Evolutionary conservation across 2,888 invertebrate species (phyloP).

Genomic region (Caenorhabditis angaria): DNA sequence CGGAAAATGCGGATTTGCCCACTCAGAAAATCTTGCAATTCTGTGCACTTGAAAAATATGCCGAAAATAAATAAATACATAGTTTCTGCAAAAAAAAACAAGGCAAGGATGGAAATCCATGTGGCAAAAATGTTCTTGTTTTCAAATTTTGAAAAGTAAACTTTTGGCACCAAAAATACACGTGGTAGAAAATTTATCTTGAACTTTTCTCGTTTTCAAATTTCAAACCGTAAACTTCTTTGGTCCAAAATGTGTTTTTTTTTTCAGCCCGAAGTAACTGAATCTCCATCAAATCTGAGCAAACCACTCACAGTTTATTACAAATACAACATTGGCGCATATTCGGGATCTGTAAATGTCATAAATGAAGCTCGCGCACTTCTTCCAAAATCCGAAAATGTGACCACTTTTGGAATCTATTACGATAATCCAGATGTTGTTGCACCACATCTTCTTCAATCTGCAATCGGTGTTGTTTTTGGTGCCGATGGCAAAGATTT

Average conservation of each 20-base stretch:
- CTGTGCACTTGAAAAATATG: background rate
- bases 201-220: too few species aligned
- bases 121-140: too few species aligned
- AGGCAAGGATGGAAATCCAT: too few species aligned
- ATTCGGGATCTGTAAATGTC: conserved; percentile 33
- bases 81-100: too few species aligned
- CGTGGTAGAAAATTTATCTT: too few species aligned
- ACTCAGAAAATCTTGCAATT: background rate
- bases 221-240: too few species aligned
- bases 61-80: too few species aligned
- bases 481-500: conserved; percentile 41
- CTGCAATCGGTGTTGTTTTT: conserved; percentile 63
- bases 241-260: background rate
- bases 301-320: conserved; percentile 59
- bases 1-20: conserved; percentile 1
- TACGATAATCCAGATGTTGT: conserved; percentile 59
- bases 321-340: conserved; percentile 61
- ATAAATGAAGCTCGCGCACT: conserved; percentile 44
- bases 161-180: too few species aligned
- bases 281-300: conserved; percentile 35
- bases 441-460: conserved; percentile 51
- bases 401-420: conserved; percentile 58
- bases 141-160: too few species aligned
- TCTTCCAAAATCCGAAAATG: conserved; percentile 34
- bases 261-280: conserved; percentile 34